Evolutionary conservation across 2,888 invertebrate genomes (phyloP), one percentile per base, ranked within the genome.

Genomic region (Melipona bicolor): DNA sequence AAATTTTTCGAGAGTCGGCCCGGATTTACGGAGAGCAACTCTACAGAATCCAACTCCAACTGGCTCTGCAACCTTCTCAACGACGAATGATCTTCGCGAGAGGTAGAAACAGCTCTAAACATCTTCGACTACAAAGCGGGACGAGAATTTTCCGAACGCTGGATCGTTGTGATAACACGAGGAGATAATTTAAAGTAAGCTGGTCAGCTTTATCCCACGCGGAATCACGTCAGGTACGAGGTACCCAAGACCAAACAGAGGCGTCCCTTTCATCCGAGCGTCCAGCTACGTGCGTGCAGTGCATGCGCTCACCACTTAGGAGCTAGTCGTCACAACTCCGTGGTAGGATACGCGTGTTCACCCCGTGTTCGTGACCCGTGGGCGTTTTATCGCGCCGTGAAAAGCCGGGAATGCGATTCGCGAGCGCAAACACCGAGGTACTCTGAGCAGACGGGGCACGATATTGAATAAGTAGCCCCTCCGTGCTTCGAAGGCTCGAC

Each of bases 391-490:
- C 77, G 84, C 71, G 70, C 49, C n/a, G 68, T 83, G 83, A 83
- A 83, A 83, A 71, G 36, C 77, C 62, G 43, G 43, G 77, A 50
- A 72, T 77, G 64, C 68, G 83, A 83, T 83, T 83, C 83, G 84
- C 67, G 67, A 27, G 62, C 24, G 64, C 77, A 70, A 83, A 71
- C 83, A 72, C 59, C 9, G 27, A 6, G 27, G 27, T 43, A 21
- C 52, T 13, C 11, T 3, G 21, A 24, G 17, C 19, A 52, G 13
- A 43, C 64, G 21, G 15, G 32, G 24, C 62, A 32, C 71, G 62
- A 83, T 72, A 83, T 77, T 77, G 77, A 83, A 83, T 83, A 77
- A 83, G 84, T 77, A 83, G 71, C 77, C 67, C 83, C 67, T 67
- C 24, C 61, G 61, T 67, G 65, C 68, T 82, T 70, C 59, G 54